Evolutionary conservation across 1,140 invertebrate species (phyloP).

Genomic region (Bathynomus jamesi): DNA sequence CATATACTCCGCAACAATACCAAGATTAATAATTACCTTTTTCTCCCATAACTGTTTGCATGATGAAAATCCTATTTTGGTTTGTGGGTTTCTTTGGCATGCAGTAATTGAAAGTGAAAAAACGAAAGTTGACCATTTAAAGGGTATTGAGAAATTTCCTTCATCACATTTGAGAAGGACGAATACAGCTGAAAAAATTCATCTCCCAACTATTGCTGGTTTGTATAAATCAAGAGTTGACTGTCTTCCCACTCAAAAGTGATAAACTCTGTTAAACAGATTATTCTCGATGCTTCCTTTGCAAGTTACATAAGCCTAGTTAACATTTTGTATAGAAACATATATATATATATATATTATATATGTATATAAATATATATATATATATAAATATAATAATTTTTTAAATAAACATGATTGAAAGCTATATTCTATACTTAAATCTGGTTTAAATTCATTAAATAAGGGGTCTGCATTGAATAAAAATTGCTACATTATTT

Average conservation of each 20-base stretch:
- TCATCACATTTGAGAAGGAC: conserved; percentile 76
- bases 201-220: conserved; percentile 89
- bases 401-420: no score
- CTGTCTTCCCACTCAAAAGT: no score
- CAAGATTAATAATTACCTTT: background rate
- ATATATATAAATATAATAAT: background rate
- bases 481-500: no score
- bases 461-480: no score
- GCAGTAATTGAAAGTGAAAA: conserved; percentile 9
- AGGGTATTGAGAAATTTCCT: conserved; percentile 63
- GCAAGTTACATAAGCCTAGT: no score
- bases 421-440: no score
- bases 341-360: background rate
- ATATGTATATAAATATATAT: background rate
- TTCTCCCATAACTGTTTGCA: no score
- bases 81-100: no score
- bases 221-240: conserved; percentile 41
- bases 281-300: background rate
- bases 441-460: no score
- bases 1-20: background rate
- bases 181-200: conserved; percentile 84
- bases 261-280: no score
- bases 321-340: no score
- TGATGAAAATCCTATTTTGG: no score
- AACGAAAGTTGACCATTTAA: background rate